Conservation (phyloP, 2,797 vertebrate species). For the Premnoplex brunnescens region DNA sequence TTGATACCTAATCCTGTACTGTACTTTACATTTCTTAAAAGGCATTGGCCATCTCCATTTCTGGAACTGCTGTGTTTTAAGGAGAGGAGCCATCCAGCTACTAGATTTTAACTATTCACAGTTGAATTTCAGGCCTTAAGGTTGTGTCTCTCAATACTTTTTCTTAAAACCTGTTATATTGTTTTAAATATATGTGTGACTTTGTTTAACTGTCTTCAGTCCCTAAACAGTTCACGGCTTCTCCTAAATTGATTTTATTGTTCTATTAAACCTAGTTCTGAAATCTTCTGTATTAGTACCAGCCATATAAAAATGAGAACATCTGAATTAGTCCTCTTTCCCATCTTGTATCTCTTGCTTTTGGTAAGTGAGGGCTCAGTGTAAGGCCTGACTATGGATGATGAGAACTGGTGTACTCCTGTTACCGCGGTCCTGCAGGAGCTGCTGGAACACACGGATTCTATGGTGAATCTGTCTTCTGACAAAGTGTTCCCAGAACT, state of each 20-base stretch:
- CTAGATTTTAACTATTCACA: not conserved
- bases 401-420: not conserved
- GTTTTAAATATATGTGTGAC: not conserved
- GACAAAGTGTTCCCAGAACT: not conserved
- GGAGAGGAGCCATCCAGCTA: not conserved
- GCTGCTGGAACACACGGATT: not conserved
- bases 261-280: not conserved
- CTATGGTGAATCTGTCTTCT: not conserved
- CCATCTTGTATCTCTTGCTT: accelerated
- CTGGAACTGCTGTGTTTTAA: not conserved
- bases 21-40: not conserved
- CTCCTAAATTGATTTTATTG: not conserved
- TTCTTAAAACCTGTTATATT: accelerated
- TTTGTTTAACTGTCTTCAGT: not conserved
- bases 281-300: not conserved
- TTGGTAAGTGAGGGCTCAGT: not conserved
- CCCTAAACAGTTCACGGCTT: not conserved
- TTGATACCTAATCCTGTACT: not conserved
- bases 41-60: not conserved
- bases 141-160: not conserved
- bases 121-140: not conserved
- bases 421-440: not conserved
- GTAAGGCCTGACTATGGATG: not conserved
- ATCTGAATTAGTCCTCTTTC: not conserved
- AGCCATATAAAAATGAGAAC: not conserved